Base-by-base conservation (phyloP, 23 tunicate genomes). In the Corella eumyota region DNA sequence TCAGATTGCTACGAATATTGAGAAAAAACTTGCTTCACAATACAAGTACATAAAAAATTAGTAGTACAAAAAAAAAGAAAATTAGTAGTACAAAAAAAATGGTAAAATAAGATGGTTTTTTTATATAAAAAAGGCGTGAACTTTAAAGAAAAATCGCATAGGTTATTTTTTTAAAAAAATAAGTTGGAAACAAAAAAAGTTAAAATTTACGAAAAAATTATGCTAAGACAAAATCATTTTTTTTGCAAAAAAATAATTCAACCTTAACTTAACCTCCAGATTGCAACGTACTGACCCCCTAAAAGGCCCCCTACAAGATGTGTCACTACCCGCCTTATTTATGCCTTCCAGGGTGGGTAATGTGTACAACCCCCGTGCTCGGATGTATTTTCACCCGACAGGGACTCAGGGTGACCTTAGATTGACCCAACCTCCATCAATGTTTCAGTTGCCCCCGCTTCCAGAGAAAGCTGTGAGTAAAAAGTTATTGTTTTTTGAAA, bases 381-480 rank as follows among this genome's bases (percentile, higher is more conserved):
- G 66, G 22, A 60, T 58, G 19, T 75, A 78, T 45, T 88, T 88
- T 36, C 96, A 88, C 44, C 94, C 94, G 2, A 75, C 83, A 33
- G 96, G 83, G 6, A 75, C 78, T 20, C 32, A 73, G 1, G 81
- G 96, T 7, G 76, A 88, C 44, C 50, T 75, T 37, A 44, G 96
- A 25, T 67, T 88, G 25, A 74, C 96, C 19, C 96, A 88, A 45
- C 96, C 96, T 23, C 96, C 96, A 45, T 88, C 96, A 0, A 79
- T 88, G 6, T 88, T 88, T 32, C 96, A 88, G 34, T 68, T 88
- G 4, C 96, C 96, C 2, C 96, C 96, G 28, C 52, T 88, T 11
- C 96, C 82, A 4, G 96, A 88, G 30, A 79, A 61, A 62, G 77
- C 96, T 77, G 95, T 86, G 67, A n/a, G n/a, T n/a, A n/a, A n/a